phyloP scores from a whole-genome alignment of 2,113 vertebrate genomes.

The Percopsis transmontana region DNA sequence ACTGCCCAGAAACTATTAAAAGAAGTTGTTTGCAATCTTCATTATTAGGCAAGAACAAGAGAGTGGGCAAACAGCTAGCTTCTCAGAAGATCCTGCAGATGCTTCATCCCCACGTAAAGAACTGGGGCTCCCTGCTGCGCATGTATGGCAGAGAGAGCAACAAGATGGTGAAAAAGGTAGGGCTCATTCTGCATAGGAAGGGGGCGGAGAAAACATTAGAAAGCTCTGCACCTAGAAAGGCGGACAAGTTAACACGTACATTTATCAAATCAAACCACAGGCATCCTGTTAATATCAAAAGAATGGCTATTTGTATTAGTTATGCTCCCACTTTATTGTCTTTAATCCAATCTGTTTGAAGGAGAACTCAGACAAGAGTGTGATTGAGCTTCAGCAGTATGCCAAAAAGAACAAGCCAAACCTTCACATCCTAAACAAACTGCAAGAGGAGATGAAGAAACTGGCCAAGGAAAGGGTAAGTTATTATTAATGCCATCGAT shows the following conservation, averaged over 20 bases:
- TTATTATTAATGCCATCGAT: background rate
- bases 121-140: constrained; percentile 96
- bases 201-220: too few relatives aligned
- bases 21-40: background rate
- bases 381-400: constrained; percentile 97
- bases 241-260: too few relatives aligned
- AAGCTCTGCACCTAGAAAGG: too few relatives aligned
- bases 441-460: constrained; percentile 97
- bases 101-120: constrained; percentile 97
- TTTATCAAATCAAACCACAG: too few relatives aligned
- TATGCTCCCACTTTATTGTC: background rate
- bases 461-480: constrained; percentile 90
- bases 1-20: background rate
- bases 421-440: constrained; percentile 96
- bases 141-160: constrained; percentile 98
- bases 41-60: constrained; percentile 92
- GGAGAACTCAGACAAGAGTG: constrained; percentile 96
- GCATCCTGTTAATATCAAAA: background rate
- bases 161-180: constrained; percentile 98
- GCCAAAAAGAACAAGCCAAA: constrained; percentile 99
- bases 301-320: background rate
- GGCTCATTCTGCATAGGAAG: too few relatives aligned
- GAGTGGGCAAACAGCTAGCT: constrained; percentile 96
- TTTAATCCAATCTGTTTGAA: constrained; percentile 45
- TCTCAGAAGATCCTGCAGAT: constrained; percentile 99